These are phyloP conservation scores for Drosophila recens DNA, from an alignment of 2,888 invertebrate species.

Conservation along the genomic window DNA sequence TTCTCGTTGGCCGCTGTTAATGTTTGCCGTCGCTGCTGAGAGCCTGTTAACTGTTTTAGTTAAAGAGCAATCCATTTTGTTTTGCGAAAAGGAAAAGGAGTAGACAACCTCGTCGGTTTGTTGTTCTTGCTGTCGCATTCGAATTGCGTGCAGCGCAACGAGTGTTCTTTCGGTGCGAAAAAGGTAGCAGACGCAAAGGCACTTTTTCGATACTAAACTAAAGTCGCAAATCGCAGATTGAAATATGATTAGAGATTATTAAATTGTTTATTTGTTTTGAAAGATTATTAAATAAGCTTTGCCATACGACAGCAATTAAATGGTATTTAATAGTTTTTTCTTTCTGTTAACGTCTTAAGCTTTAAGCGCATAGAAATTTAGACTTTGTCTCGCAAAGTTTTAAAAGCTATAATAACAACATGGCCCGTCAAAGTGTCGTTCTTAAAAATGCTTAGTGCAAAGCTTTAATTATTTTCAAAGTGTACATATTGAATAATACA, in stretches of 20 bases:
- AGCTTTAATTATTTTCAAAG: conserved; percentile 39
- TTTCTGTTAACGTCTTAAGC: conserved; percentile 55
- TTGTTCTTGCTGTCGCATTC: conserved; percentile 25
- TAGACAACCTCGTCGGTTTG: conserved; percentile 38
- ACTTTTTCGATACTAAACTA: neutral
- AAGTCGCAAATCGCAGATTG: neutral
- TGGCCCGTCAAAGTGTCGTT: conserved; percentile 9
- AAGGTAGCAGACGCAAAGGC: conserved; percentile 9
- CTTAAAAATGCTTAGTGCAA: conserved; percentile 13
- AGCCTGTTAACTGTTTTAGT: conserved; percentile 85
- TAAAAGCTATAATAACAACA: conserved; percentile 39
- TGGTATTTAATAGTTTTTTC: conserved; percentile 3
- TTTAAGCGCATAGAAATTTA: conserved; percentile 68
- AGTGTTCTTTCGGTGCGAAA: conserved; percentile 28
- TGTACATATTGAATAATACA: neutral
- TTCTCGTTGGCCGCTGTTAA: conserved; percentile 29
- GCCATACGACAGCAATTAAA: neutral
- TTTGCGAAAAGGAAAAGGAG: conserved; percentile 77
- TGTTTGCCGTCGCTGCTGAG: conserved; percentile 42
- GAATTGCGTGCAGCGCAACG: conserved; percentile 8
- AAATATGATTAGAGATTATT: neutral
- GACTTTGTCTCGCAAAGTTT: conserved; percentile 65
- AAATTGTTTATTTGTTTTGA: neutral
- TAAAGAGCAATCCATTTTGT: conserved; percentile 85
- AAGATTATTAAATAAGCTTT: conserved; percentile 24